phyloP scores from a whole-genome alignment of 2,888 invertebrate species.

The Camptogramma bilineatum region DNA sequence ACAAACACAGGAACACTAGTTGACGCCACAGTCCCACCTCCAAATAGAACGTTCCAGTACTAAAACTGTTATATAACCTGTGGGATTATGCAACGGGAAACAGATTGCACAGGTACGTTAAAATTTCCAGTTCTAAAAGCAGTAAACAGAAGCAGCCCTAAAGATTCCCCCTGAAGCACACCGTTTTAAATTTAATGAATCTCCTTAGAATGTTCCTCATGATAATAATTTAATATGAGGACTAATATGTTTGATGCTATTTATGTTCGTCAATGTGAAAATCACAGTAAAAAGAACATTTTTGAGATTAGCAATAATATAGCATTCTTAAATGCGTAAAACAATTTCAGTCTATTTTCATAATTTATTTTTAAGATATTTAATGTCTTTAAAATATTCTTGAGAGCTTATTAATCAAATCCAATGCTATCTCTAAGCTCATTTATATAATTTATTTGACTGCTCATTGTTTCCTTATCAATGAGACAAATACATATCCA shows the following conservation, averaged over 20 bases:
- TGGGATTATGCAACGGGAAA: not conserved
- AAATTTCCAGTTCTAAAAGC: not conserved
- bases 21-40: not conserved
- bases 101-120: not conserved
- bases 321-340: no score
- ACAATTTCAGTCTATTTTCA: not conserved
- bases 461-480: constrained; percentile 45
- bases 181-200: not conserved
- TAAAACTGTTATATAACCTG: not conserved
- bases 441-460: constrained; percentile 43
- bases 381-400: not conserved
- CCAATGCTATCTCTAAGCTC: constrained; percentile 39
- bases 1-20: not conserved
- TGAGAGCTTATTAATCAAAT: constrained; percentile 11
- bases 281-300: no score
- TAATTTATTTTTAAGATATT: not conserved
- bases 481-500: constrained; percentile 43
- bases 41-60: not conserved
- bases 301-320: no score
- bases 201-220: not conserved
- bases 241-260: not conserved
- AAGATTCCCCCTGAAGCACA: not conserved
- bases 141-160: constrained; percentile 2
- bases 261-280: no score
- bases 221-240: not conserved